These are phyloP conservation scores for Diabrotica balteata DNA, from an alignment of 2,888 invertebrate species.

Conservation along the genomic window DNA sequence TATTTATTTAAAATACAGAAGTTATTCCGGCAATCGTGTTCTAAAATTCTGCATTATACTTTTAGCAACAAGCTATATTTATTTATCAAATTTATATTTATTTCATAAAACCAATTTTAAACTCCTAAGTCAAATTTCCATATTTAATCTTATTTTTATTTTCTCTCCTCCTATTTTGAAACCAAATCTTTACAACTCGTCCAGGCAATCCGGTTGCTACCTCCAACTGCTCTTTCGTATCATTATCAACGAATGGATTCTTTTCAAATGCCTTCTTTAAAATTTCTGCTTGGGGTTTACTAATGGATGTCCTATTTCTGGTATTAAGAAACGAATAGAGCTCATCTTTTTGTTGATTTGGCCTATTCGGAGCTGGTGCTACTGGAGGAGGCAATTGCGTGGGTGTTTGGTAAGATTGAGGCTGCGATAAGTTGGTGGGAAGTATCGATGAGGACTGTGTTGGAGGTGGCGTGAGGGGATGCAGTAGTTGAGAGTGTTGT, in stretches of 20 bases:
- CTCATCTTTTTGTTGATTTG: slow-evolving; percentile 9
- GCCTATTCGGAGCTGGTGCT: background rate
- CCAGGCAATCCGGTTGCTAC: slow-evolving; percentile 30
- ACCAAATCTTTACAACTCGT: slow-evolving; percentile 36
- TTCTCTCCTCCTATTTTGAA: slow-evolving; percentile 35
- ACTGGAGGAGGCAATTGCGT: background rate
- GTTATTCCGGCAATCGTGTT: too few relatives aligned
- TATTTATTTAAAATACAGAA: too few relatives aligned
- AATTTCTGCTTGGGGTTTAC: slow-evolving; percentile 26
- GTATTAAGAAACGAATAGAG: background rate
- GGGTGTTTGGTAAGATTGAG: too few relatives aligned
- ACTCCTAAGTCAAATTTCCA: slow-evolving; percentile 2
- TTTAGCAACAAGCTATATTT: too few relatives aligned
- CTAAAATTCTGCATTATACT: too few relatives aligned
- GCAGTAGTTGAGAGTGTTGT: background rate
- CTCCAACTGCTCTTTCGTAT: slow-evolving; percentile 28
- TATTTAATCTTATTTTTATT: slow-evolving; percentile 29
- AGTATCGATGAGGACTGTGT: background rate
- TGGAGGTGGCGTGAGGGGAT: background rate
- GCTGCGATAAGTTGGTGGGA: too few relatives aligned
- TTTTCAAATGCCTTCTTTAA: slow-evolving; percentile 30
- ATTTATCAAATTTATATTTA: too few relatives aligned
- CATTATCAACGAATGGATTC: slow-evolving; percentile 26
- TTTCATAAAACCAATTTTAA: too few relatives aligned
- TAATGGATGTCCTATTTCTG: slow-evolving; percentile 31